Evolutionary conservation across 2,888 invertebrate genomes (phyloP), one percentile per base, ranked within the genome.

Genomic region (Heliconius charithonia): DNA sequence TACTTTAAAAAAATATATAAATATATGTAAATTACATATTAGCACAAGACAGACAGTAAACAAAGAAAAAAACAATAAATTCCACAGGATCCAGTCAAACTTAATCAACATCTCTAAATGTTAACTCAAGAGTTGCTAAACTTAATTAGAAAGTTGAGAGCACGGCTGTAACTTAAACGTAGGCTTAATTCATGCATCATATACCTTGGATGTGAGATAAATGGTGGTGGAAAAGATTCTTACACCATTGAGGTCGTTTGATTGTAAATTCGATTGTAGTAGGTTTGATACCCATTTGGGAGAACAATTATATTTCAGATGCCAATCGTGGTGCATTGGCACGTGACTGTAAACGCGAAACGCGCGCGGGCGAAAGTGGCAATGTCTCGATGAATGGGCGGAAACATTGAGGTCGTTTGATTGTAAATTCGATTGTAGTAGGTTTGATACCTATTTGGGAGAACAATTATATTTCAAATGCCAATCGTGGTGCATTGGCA

Each of bases 121-220:
- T 93, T 93, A 90, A 90, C 92, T 89, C 85, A 88, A 86, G 87
- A 91, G 89, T 90, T 89, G 87, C 80, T 81, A 85, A 92, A 92
- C 92, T 92, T 92, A 93, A 93, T 93, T 93, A 93, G 87, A 90
- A 92, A 92, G 90, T 92, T 92, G 87, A 87, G 87, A 90, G 89
- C 87, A 79, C 80, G 66, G 74, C 75, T 79, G 59, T 27, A 73
- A 70, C 76, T 29, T 79, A 32, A 65, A 56, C 78, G 80, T 80
- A 78, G 78, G 81, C 80, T 78, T 75, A 78, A 75, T 69, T 67
- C 73, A 70, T 71, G 41, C 78, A 62, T 73, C 67, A 75, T 76
- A 62, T 71, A 78, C 70, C 63, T 79, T 69, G 59, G 59, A 76
- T 59, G 65, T 51, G 59, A 32, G 19, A 62, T 37, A 66, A 59